Conservation (phyloP, 1,140 invertebrate genomes). For the Dendroctonus ponderosae region DNA sequence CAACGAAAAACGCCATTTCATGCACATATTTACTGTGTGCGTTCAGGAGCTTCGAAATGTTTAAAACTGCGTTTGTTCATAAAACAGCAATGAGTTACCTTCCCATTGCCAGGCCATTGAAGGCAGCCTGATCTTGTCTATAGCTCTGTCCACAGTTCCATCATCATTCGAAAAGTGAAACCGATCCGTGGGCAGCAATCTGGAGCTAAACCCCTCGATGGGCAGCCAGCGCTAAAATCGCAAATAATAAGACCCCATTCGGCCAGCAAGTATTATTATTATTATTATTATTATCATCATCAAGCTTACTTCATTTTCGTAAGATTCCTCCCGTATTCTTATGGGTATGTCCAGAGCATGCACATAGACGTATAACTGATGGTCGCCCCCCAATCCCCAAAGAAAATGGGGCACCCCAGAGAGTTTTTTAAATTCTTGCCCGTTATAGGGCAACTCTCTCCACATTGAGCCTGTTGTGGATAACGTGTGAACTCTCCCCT, state of each 20-base stretch:
- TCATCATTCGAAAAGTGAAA: slow-evolving; percentile 81
- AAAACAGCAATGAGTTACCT: slow-evolving; percentile 79
- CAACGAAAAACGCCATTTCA: too few relatives aligned
- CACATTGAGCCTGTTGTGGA: slow-evolving; percentile 76
- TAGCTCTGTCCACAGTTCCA: slow-evolving; percentile 72
- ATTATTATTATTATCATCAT: too few relatives aligned
- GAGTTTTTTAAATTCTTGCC: slow-evolving; percentile 83
- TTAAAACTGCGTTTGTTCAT: too few relatives aligned
- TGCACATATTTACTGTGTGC: too few relatives aligned
- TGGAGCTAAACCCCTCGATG: slow-evolving; percentile 80
- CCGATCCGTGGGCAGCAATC: slow-evolving; percentile 81
- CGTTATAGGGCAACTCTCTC: slow-evolving; percentile 79
- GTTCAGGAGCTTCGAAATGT: too few relatives aligned
- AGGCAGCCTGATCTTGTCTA: slow-evolving; percentile 79
- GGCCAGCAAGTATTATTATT: neutral
- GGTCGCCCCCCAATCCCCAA: slow-evolving; percentile 89
- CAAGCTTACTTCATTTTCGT: slow-evolving; percentile 88
- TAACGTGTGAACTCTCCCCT: slow-evolving; percentile 80
- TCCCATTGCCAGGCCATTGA: slow-evolving; percentile 91
- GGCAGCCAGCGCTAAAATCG: slow-evolving; percentile 77
- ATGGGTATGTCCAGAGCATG: slow-evolving; percentile 87
- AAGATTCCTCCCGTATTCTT: slow-evolving; percentile 83
- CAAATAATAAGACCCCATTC: neutral
- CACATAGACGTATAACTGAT: slow-evolving; percentile 88
- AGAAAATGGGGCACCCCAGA: slow-evolving; percentile 79